Evolutionary conservation across 2,113 vertebrate species (phyloP).

Genomic region (Brienomyrus brachyistius): DNA sequence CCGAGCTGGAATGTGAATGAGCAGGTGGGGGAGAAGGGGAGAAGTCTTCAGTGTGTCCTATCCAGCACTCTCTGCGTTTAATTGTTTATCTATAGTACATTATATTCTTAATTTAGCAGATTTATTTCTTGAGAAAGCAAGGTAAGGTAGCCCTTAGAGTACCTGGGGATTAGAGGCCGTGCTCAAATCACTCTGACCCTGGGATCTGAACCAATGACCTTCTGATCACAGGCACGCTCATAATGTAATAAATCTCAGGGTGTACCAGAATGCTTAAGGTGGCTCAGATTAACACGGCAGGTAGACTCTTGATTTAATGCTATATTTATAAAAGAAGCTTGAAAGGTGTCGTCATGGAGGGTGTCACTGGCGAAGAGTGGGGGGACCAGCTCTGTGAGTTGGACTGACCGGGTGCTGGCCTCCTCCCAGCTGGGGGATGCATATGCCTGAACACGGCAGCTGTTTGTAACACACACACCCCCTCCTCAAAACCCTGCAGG

Average conservation of each 20-base stretch:
- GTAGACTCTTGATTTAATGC: not conserved
- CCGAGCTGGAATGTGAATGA: not conserved
- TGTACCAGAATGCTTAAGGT: not conserved
- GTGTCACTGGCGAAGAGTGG: not conserved
- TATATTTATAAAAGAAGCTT: not conserved
- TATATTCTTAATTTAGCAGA: not conserved
- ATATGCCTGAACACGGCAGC: not conserved
- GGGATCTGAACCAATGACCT: not conserved
- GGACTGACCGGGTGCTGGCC: not conserved
- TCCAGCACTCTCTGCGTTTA: too few species aligned
- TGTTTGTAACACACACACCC: too few species aligned
- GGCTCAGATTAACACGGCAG: not conserved
- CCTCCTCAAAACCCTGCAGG: slow-evolving; percentile 34
- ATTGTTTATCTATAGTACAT: too few species aligned
- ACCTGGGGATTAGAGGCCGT: not conserved
- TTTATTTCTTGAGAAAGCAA: not conserved
- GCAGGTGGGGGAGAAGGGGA: too few species aligned
- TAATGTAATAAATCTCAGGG: not conserved
- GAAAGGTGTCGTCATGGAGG: not conserved
- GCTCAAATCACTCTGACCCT: not conserved
- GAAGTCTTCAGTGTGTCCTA: not conserved
- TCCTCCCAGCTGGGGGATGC: not conserved
- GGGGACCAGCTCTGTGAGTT: not conserved
- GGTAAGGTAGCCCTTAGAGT: not conserved
- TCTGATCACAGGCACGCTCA: not conserved